phyloP scores from a whole-genome alignment of 2,797 vertebrate genomes.

The Cyclura pinguis region DNA sequence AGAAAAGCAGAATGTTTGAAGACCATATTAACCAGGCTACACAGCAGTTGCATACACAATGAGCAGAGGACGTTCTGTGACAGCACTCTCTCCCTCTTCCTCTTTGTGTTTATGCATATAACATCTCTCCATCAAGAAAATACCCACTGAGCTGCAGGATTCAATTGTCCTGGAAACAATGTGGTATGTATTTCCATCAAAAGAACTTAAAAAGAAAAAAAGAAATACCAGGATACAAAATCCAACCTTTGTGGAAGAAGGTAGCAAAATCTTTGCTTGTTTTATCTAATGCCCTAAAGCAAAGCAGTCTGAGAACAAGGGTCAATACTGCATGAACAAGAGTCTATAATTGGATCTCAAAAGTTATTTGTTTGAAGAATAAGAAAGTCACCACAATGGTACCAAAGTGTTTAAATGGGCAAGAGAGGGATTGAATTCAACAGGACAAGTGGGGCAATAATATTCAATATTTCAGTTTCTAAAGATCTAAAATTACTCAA shows the following conservation, averaged over 20 bases:
- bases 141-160: background rate
- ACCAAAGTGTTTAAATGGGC: constrained; percentile 9
- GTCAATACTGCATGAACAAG: accelerated
- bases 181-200: background rate
- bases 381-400: background rate
- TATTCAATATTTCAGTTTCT: constrained; percentile 1
- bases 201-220: background rate
- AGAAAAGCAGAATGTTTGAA: background rate
- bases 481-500: constrained; percentile 6
- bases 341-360: background rate
- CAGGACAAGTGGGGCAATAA: background rate
- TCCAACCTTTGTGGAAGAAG: background rate
- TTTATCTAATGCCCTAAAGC: constrained; percentile 1
- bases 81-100: background rate
- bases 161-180: background rate
- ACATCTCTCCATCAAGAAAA: background rate
- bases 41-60: no score
- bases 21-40: background rate
- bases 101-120: background rate
- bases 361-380: background rate
- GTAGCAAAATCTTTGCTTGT: constrained; percentile 3
- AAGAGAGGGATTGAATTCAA: background rate
- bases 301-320: constrained; percentile 4
- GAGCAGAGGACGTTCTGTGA: no score
- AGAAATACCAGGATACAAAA: background rate